Evolutionary conservation across 2,113 vertebrate species (phyloP).

Genomic region (Amia ocellicauda): DNA sequence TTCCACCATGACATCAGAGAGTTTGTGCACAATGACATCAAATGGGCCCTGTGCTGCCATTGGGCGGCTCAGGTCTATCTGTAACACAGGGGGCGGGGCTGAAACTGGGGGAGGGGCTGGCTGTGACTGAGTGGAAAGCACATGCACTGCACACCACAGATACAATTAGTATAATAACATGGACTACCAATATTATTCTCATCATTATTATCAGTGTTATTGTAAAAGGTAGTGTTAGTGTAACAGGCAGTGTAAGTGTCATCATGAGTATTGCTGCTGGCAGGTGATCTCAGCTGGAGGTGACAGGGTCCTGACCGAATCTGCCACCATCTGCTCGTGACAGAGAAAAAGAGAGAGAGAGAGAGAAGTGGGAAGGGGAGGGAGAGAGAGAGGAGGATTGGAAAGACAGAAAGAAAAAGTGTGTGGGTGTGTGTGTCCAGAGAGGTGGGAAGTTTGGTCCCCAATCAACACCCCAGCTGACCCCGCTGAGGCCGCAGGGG

Average conservation of each 20-base stretch:
- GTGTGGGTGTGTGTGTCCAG: background rate
- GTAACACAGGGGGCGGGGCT: conserved; percentile 2
- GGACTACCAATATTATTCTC: no score
- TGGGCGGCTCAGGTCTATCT: conserved; percentile 59
- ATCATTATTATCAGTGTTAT: no score
- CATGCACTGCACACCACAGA: no score
- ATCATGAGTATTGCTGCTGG: no score
- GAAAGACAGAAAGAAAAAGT: background rate
- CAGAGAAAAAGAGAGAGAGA: conserved; percentile 7
- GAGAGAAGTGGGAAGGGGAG: background rate
- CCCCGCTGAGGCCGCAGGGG: no score
- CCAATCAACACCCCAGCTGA: no score
- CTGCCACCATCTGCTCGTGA: conserved; percentile 25
- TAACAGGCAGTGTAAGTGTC: no score
- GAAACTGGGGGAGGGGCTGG: background rate
- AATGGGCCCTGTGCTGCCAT: conserved; percentile 64
- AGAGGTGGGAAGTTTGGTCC: no score
- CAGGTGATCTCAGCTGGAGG: conserved; percentile 8
- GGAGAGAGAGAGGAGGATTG: background rate
- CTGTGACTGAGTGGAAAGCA: background rate
- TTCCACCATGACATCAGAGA: conserved; percentile 66
- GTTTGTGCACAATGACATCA: conserved; percentile 65
- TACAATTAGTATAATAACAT: no score
- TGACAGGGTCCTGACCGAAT: conserved; percentile 13
- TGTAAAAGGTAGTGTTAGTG: background rate